Conservation (phyloP, 2,797 vertebrate genomes). For the Sebastes melanostomus region DNA sequence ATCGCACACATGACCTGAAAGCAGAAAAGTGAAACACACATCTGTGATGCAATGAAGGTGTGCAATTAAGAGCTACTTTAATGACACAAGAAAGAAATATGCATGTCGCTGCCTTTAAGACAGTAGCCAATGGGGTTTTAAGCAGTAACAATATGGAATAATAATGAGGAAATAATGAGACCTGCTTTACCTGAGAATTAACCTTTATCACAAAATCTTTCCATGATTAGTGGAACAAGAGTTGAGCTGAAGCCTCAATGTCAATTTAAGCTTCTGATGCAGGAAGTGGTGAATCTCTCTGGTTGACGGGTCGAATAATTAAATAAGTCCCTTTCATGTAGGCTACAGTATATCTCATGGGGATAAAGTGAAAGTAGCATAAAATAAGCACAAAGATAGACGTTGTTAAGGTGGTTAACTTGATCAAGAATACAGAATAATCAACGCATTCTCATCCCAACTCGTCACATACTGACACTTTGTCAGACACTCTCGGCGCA, state of each 20-base stretch:
- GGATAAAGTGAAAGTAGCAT: background rate
- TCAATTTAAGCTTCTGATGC: background rate
- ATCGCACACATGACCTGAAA: background rate
- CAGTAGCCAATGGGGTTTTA: background rate
- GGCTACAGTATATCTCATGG: background rate
- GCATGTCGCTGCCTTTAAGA: background rate
- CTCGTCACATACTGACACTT: too few species aligned
- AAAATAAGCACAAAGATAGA: background rate
- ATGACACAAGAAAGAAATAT: background rate
- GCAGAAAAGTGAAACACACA: background rate
- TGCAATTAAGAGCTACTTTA: background rate
- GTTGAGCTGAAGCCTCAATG: background rate
- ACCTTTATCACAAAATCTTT: background rate
- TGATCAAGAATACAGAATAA: background rate
- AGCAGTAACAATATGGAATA: background rate
- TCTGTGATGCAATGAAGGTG: background rate
- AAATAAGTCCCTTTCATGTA: background rate
- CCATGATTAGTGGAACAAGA: background rate
- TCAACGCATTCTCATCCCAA: too few species aligned
- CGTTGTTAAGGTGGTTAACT: background rate
- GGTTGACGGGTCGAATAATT: background rate
- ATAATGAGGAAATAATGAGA: background rate
- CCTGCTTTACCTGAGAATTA: background rate
- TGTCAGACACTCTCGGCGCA: too few species aligned
- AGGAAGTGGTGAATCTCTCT: background rate